phyloP scores from a whole-genome alignment of 2,888 invertebrate species.

The Drosophila colorata region DNA sequence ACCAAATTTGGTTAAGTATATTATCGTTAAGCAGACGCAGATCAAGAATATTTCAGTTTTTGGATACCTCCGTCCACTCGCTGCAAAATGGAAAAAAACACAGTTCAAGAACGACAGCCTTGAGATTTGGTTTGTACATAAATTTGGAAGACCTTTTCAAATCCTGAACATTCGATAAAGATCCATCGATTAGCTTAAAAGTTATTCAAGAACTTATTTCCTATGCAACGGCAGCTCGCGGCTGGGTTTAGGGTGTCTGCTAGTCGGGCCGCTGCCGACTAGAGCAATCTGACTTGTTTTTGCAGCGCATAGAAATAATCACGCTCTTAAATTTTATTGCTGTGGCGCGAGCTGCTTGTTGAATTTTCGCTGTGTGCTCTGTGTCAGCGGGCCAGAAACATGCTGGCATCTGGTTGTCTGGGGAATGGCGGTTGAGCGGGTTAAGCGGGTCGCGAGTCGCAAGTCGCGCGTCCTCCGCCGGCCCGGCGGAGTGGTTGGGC shows the following conservation, averaged over 20 bases:
- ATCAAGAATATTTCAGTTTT: too few relatives aligned
- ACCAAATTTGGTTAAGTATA: too few relatives aligned
- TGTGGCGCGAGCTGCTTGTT: slow-evolving; percentile 57
- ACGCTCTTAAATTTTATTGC: slow-evolving; percentile 77
- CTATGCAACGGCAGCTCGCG: too few relatives aligned
- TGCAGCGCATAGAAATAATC: slow-evolving; percentile 59
- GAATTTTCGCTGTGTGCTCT: slow-evolving; percentile 45
- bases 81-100: too few relatives aligned
- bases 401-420: slow-evolving; percentile 54
- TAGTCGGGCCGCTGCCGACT: slow-evolving; percentile 1
- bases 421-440: slow-evolving; percentile 26
- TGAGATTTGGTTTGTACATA: too few relatives aligned
- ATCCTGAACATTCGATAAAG: too few relatives aligned
- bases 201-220: too few relatives aligned
- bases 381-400: slow-evolving; percentile 35
- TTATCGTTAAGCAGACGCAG: too few relatives aligned
- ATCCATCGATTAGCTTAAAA: too few relatives aligned
- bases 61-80: too few relatives aligned
- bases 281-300: background rate
- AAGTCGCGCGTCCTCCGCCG: background rate
- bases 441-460: slow-evolving; percentile 30
- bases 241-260: background rate
- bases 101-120: too few relatives aligned
- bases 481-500: slow-evolving; percentile 6
- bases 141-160: too few relatives aligned